Conservation (phyloP, 2,113 vertebrate genomes). For the Azemiops feae region DNA sequence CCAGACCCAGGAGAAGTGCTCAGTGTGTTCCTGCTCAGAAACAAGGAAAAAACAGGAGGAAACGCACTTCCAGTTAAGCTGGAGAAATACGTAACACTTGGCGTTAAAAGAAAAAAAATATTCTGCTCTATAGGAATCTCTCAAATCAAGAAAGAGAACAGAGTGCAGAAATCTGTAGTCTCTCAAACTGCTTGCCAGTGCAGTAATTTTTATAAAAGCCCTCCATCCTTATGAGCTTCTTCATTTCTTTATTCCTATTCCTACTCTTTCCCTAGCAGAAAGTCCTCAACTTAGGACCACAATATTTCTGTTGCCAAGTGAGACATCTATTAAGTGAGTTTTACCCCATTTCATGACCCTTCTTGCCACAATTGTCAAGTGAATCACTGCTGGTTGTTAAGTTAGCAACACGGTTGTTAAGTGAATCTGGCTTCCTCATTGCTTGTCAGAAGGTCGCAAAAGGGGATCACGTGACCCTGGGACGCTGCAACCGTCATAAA, state of each 20-base stretch:
- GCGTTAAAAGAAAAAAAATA: neutral
- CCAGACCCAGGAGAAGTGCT: neutral
- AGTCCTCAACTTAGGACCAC: too few species aligned
- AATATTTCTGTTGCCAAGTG: too few species aligned
- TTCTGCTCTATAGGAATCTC: neutral
- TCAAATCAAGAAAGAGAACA: neutral
- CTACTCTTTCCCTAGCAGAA: neutral
- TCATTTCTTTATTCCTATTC: neutral
- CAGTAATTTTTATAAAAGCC: neutral
- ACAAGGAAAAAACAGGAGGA: constrained; percentile 5
- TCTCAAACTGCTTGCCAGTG: neutral
- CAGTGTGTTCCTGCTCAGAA: neutral
- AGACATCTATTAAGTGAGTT: too few species aligned
- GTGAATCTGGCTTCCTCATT: too few species aligned
- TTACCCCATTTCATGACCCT: too few species aligned
- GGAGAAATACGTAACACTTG: neutral
- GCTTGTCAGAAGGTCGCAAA: too few species aligned
- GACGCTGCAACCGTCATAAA: too few species aligned
- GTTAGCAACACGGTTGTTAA: too few species aligned
- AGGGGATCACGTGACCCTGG: too few species aligned
- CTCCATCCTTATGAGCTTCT: neutral
- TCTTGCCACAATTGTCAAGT: too few species aligned
- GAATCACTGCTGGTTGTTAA: too few species aligned
- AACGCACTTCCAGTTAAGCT: neutral
- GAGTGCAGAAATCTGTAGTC: neutral